Evolutionary conservation across 64 coral and sea anemone genomes (phyloP).

Genomic region (Orbicella faveolata): DNA sequence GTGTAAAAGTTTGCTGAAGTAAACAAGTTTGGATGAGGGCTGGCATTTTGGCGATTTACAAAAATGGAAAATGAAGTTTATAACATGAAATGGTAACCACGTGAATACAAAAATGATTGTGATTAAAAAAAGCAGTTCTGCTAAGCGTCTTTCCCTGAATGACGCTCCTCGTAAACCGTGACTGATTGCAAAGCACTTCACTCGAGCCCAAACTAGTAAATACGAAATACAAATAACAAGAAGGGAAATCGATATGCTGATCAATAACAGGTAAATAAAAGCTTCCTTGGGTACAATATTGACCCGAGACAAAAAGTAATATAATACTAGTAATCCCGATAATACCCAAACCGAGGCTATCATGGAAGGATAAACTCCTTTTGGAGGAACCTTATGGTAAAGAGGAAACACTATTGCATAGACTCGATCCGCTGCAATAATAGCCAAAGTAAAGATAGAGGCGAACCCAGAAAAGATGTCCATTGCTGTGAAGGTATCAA

Average conservation of each 20-base stretch:
- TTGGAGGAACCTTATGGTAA: constrained; percentile 17
- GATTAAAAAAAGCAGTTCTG: constrained; percentile 52
- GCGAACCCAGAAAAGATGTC: constrained; percentile 76
- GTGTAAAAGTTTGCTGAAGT: constrained; percentile 71
- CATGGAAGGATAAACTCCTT: constrained; percentile 29
- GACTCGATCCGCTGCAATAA: constrained; percentile 62
- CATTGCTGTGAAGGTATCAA: constrained; percentile 46
- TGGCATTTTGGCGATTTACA: constrained; percentile 27
- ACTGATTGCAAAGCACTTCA: constrained; percentile 21
- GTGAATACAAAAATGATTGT: constrained; percentile 63
- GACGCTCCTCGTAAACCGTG: not conserved
- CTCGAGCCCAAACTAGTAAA: constrained; percentile 50
- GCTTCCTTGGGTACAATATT: constrained; percentile 19
- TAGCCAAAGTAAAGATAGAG: constrained; percentile 71
- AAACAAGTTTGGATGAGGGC: constrained; percentile 40
- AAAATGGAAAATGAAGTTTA: constrained; percentile 72
- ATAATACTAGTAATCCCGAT: constrained; percentile 37
- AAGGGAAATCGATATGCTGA: constrained; percentile 25
- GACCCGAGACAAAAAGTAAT: constrained; percentile 53
- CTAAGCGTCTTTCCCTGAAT: constrained; percentile 31
- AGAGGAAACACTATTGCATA: constrained; percentile 61
- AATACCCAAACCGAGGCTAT: constrained; percentile 52
- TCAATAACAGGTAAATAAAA: constrained; percentile 62
- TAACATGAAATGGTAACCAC: constrained; percentile 69
- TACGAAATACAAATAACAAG: constrained; percentile 61